These are phyloP conservation scores for Malachius bipustulatus DNA, from an alignment of 2,888 invertebrate species.

Conservation along the genomic window DNA sequence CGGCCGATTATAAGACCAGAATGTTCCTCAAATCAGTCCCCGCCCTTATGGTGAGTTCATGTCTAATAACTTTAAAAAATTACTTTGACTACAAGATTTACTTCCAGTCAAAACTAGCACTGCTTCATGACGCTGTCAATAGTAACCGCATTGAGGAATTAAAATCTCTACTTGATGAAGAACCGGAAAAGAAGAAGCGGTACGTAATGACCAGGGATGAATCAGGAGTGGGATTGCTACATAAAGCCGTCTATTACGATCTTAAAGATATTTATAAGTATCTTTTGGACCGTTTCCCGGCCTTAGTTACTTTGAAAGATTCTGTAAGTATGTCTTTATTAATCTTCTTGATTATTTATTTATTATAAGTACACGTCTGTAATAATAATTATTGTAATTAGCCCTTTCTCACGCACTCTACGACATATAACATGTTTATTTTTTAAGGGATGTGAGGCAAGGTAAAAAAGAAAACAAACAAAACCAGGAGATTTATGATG, in stretches of 20 bases:
- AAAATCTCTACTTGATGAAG: slow-evolving; percentile 42
- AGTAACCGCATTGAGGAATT: slow-evolving; percentile 59
- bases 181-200: slow-evolving; percentile 39
- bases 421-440: slow-evolving; percentile 8
- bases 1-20: slow-evolving; percentile 48
- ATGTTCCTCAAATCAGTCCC: slow-evolving; percentile 56
- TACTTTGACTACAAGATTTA: too few relatives aligned
- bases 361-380: too few relatives aligned
- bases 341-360: neutral
- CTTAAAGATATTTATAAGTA: slow-evolving; percentile 59
- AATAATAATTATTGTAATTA: too few relatives aligned
- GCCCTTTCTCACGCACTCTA: too few relatives aligned
- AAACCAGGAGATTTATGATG: too few relatives aligned
- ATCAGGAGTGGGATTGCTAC: slow-evolving; percentile 59
- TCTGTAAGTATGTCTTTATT: slow-evolving; percentile 43
- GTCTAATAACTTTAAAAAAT: neutral
- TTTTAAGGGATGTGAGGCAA: neutral
- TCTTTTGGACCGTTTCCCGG: slow-evolving; percentile 56
- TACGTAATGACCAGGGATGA: slow-evolving; percentile 53
- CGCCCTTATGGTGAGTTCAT: slow-evolving; percentile 48
- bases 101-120: slow-evolving; percentile 55
- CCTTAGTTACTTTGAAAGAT: slow-evolving; percentile 53
- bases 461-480: slow-evolving; percentile 4
- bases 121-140: slow-evolving; percentile 63
- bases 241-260: slow-evolving; percentile 70